phyloP scores from a whole-genome alignment of 2,113 vertebrate genomes.

The Pagrus major region DNA sequence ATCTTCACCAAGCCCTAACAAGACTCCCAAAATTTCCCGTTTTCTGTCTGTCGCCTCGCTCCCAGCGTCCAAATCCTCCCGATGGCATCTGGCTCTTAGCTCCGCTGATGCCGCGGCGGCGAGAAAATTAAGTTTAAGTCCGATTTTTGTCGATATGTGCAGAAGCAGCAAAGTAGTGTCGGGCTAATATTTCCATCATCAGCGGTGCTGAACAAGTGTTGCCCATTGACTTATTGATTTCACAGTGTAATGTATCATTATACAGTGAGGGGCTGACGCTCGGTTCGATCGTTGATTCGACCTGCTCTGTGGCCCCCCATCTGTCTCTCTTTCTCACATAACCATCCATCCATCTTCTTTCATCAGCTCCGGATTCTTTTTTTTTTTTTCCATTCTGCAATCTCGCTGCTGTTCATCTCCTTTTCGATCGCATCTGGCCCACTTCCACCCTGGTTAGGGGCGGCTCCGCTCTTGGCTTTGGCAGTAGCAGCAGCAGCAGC shows the following conservation, averaged over 20 bases:
- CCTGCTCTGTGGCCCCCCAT: slow-evolving; percentile 75
- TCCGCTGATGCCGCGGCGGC: slow-evolving; percentile 17
- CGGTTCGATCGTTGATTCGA: slow-evolving; percentile 73
- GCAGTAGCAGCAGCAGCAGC: slow-evolving; percentile 16
- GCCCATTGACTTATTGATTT: slow-evolving; percentile 82
- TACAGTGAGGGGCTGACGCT: slow-evolving; percentile 76
- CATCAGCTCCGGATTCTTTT: slow-evolving; percentile 40
- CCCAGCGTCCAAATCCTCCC: slow-evolving; percentile 34
- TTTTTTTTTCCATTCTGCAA: neutral
- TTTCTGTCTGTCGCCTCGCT: neutral
- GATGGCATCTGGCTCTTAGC: slow-evolving; percentile 74
- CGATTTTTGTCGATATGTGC: slow-evolving; percentile 62
- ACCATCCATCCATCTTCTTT: slow-evolving; percentile 77
- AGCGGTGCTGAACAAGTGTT: slow-evolving; percentile 77
- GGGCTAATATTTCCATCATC: slow-evolving; percentile 78
- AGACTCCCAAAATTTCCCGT: neutral
- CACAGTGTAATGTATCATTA: slow-evolving; percentile 78
- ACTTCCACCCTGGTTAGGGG: slow-evolving; percentile 3
- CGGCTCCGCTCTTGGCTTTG: slow-evolving; percentile 24
- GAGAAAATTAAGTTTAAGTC: slow-evolving; percentile 78
- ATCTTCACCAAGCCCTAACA: neutral
- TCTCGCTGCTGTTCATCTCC: slow-evolving; percentile 26
- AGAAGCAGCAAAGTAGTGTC: slow-evolving; percentile 54
- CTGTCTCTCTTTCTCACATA: slow-evolving; percentile 84
- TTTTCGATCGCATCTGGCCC: slow-evolving; percentile 39